Evolutionary conservation across 1,140 invertebrate genomes (phyloP).

Genomic region (Musca vetustissima): DNA sequence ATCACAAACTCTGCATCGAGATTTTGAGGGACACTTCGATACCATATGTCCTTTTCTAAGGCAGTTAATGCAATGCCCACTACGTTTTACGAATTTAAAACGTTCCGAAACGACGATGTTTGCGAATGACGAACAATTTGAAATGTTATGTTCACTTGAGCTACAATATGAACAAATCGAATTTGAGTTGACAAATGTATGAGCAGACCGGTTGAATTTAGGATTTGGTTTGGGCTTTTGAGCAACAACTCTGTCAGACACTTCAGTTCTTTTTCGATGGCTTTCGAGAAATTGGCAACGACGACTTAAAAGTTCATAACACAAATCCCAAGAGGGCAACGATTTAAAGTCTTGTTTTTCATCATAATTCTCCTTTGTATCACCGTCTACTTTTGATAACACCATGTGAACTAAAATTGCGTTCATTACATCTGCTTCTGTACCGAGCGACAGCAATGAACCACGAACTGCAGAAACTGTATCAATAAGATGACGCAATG

Average conservation of each 20-base stretch:
- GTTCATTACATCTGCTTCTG: constrained; percentile 15
- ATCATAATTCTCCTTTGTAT: constrained; percentile 2
- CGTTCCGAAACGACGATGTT: no score
- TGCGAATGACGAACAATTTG: not conserved
- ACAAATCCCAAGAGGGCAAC: constrained; percentile 14
- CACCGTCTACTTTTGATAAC: not conserved
- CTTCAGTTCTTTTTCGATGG: no score
- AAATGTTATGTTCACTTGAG: not conserved
- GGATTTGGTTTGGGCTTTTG: no score
- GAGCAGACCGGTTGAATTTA: not conserved
- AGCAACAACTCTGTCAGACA: no score
- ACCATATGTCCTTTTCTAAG: constrained; percentile 17
- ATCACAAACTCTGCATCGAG: not conserved
- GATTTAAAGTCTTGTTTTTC: constrained; percentile 4
- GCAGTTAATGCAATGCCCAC: constrained; percentile 1
- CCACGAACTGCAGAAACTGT: not conserved
- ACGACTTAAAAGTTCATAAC: not conserved
- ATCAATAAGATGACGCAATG: not conserved
- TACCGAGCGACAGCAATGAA: not conserved
- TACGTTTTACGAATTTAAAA: no score
- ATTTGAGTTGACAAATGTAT: not conserved
- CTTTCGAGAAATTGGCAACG: constrained; percentile 20
- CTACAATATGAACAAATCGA: not conserved
- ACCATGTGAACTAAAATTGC: constrained; percentile 12
- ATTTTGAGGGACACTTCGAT: not conserved